Percentiles rank a stretch among this genome's conserved stretches.
Conservation (phyloP, 2,888 invertebrate genomes). For the Odontocolon sp. region DNA sequence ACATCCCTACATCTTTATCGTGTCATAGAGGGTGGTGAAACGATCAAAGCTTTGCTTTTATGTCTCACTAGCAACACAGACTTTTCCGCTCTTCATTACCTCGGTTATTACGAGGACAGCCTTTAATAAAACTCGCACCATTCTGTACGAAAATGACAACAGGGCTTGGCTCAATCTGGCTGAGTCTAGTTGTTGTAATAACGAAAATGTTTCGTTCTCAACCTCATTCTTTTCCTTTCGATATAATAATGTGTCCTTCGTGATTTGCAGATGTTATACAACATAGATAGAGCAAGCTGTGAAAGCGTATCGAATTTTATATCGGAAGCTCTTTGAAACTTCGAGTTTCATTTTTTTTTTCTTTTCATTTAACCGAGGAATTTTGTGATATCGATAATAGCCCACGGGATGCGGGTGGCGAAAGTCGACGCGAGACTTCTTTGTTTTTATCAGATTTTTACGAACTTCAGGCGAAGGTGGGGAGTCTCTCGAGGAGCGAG, state of each 20-base stretch:
- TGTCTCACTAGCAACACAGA: slow-evolving; percentile 51
- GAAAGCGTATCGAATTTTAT: slow-evolving; percentile 64
- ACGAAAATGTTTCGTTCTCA: neutral
- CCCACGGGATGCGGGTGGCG: neutral
- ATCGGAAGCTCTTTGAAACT: neutral
- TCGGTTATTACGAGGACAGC: neutral
- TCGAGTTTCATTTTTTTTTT: neutral
- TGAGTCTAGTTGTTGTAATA: slow-evolving; percentile 4
- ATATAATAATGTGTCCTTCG: neutral
- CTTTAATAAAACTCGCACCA: slow-evolving; percentile 1
- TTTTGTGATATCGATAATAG: slow-evolving; percentile 19
- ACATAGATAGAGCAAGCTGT: slow-evolving; percentile 62
- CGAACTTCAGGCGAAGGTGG: slow-evolving; percentile 10
- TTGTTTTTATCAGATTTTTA: slow-evolving; percentile 38
- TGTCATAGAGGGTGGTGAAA: neutral
- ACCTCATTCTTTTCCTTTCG: neutral
- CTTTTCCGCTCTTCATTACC: neutral
- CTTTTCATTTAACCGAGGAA: neutral
- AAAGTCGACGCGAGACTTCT: neutral
- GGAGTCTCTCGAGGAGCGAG: neutral
- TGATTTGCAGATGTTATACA: slow-evolving; percentile 61
- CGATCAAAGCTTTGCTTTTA: slow-evolving; percentile 47
- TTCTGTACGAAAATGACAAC: neutral
- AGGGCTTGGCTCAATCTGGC: neutral
- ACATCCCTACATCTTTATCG: neutral